These are phyloP conservation scores for Platysteira castanea DNA, from an alignment of 2,113 vertebrate species.

Conservation along the genomic window DNA sequence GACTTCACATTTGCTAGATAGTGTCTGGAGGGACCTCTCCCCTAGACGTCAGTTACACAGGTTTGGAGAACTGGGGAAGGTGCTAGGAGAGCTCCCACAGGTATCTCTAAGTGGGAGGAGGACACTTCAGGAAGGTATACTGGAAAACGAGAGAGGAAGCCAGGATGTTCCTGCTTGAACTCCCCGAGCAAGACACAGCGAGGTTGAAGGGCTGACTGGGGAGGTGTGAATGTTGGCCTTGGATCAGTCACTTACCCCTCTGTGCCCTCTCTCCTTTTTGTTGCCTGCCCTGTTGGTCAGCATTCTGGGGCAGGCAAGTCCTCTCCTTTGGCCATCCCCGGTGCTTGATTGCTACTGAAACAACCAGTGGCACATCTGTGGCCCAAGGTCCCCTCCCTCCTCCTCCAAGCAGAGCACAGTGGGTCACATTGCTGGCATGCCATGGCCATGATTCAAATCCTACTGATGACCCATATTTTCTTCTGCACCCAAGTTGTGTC, in stretches of 20 bases:
- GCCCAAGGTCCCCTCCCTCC: neutral
- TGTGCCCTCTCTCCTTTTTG: neutral
- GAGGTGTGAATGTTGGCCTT: neutral
- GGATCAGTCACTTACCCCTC: neutral
- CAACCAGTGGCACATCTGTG: accelerated
- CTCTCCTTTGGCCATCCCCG: neutral
- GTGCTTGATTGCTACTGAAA: neutral
- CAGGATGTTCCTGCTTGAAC: neutral
- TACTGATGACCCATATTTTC: conserved; percentile 41
- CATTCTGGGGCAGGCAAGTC: neutral
- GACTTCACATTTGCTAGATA: neutral
- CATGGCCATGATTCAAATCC: conserved; percentile 19
- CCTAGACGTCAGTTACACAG: neutral
- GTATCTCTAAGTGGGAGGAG: neutral
- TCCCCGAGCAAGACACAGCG: accelerated
- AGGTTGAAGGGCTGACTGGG: neutral
- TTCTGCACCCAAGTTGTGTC: neutral
- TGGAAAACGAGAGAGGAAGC: neutral
- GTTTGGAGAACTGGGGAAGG: neutral
- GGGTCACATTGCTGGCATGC: conserved; percentile 32
- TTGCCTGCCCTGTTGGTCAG: neutral
- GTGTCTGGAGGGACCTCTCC: neutral
- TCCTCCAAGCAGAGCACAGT: neutral
- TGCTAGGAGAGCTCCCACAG: accelerated
- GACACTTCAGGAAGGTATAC: neutral